Base-by-base conservation (phyloP, 2,113 vertebrate genomes). In the Nipponia nippon region DNA sequence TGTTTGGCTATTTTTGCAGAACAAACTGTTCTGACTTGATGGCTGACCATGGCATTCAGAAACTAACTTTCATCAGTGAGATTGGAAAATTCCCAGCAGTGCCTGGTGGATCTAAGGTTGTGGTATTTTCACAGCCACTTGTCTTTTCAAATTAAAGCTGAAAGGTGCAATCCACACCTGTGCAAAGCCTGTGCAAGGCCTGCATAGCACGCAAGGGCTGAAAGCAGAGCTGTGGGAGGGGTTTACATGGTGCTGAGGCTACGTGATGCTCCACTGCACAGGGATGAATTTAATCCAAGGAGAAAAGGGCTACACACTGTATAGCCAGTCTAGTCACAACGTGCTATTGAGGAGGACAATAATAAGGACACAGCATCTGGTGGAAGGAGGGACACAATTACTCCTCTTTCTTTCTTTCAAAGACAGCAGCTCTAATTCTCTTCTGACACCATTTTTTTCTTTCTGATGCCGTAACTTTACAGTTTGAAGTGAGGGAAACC, bases 201-300 rank as follows among this genome's bases (percentile, higher is more conserved):
- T 47, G 13, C 29, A 34, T 12, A 46, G 36, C 26, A 52, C 3
- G 4, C 32, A 42, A 69, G 36, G 30, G 14, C 69, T 56, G 55
- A 44, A 56, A 75, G 21, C 3, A 4, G 59, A 73, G 50, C 18
- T 86, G 25, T 0, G 2, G 2, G 3, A 0, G 2, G 34, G 16
- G 6, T 32, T 62, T 59, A 14, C 8, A 3, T 52, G 59, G 5
- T 71, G 34, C 52, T 1, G 2, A 36, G 52, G 30, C 22, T 55
- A 25, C 0, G 1, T 20, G 73, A 87, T 36, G 65, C 76, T 96
- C 65, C 69, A 65, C 36, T 91, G 80, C 65, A 55, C 77, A 75
- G 44, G 26, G 56, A 66, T 87, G 70, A 93, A 71, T 88, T 75
- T 94, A 93, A 96, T 87, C 38, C 0, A 2, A 72, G 25, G 52